A percentile compares a stretch with the other conserved stretches of the same genome.
These are phyloP conservation scores for Scaptodrosophila latifasciaeformis DNA, from an alignment of 2,888 invertebrate genomes.

Conservation along the genomic window DNA sequence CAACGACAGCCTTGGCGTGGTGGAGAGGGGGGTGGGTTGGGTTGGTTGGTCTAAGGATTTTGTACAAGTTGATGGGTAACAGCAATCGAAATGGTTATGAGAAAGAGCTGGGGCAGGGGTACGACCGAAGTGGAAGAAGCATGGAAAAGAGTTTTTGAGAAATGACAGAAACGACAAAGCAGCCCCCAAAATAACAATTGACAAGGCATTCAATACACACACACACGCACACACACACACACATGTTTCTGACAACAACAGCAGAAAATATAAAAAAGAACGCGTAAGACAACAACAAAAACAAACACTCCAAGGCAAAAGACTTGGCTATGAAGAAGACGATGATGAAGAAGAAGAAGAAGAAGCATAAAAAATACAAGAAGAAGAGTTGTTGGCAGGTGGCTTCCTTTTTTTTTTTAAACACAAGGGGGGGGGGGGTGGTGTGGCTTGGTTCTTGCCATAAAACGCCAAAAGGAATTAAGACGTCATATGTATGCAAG, in stretches of 20 bases:
- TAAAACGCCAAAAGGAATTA: conserved; percentile 64
- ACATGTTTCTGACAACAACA: conserved; percentile 10
- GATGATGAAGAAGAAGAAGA: conserved; percentile 15
- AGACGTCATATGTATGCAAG: conserved; percentile 30
- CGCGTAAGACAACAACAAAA: conserved; percentile 37
- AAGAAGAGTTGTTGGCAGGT: conserved; percentile 35
- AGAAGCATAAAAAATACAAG: conserved; percentile 32
- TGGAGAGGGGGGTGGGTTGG: too few relatives aligned
- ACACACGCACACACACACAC: conserved; percentile 15
- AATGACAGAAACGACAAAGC: too few relatives aligned
- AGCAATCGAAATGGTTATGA: too few relatives aligned
- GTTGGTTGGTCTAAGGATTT: too few relatives aligned
- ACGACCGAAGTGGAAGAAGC: background rate
- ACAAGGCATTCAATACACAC: conserved; percentile 59
- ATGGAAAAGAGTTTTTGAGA: too few relatives aligned
- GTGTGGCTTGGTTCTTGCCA: conserved; percentile 14
- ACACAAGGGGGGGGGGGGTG: conserved; percentile 33
- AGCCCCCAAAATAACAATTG: conserved; percentile 54
- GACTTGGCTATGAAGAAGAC: conserved; percentile 21
- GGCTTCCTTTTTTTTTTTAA: too few relatives aligned
- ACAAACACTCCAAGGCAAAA: conserved; percentile 47
- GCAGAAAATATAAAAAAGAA: conserved; percentile 14
- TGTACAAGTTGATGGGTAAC: too few relatives aligned
- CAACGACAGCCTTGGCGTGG: too few relatives aligned
- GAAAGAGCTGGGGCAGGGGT: conserved; percentile 3